These are phyloP conservation scores for Acanthisitta chloris DNA, from an alignment of 2,113 vertebrate species.

Conservation along the genomic window DNA sequence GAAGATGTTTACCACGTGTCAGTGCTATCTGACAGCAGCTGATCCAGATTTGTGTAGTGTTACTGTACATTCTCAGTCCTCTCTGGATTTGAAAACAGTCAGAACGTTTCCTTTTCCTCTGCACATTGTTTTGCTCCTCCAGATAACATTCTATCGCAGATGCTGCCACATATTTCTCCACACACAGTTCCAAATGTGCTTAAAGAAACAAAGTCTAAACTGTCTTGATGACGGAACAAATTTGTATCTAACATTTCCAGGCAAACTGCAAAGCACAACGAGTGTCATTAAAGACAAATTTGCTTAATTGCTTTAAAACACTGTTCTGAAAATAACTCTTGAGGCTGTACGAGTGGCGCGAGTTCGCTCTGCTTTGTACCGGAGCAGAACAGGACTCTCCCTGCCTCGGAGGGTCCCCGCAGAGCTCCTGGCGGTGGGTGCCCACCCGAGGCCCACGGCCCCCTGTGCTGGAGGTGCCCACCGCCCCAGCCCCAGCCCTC, in stretches of 20 bases:
- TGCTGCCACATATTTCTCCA: background rate
- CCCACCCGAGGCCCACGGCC: background rate
- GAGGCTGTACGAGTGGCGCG: fast-evolving
- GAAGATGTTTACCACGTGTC: background rate
- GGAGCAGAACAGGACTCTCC: background rate
- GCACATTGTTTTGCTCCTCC: background rate
- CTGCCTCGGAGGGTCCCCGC: background rate
- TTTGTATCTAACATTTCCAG: background rate
- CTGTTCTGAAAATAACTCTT: background rate
- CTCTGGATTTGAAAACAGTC: background rate
- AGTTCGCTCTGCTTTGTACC: background rate
- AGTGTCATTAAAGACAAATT: background rate
- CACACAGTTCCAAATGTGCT: background rate
- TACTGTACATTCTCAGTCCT: background rate
- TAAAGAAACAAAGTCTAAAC: background rate
- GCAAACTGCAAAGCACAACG: background rate
- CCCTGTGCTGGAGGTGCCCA: too few relatives aligned
- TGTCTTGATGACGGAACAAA: background rate
- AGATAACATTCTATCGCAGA: background rate
- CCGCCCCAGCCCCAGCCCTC: too few relatives aligned
- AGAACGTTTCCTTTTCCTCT: background rate
- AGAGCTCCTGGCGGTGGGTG: background rate
- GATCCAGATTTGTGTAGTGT: background rate
- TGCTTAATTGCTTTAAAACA: background rate
- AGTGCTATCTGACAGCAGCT: background rate